Conservation (phyloP, 2,113 vertebrate species). For the Charina bottae region DNA sequence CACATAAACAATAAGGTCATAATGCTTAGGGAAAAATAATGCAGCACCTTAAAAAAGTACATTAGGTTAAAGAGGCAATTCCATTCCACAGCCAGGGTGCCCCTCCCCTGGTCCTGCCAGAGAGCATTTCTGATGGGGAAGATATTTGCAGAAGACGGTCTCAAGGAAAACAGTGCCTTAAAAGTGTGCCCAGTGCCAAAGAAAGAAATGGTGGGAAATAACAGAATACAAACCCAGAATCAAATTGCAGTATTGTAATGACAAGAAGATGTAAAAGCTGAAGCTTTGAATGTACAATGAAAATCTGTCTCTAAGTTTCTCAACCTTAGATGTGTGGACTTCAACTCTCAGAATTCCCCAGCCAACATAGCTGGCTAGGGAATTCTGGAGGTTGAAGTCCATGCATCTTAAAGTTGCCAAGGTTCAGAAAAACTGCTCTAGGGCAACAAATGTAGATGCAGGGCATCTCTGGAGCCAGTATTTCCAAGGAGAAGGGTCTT, state of each 20-base stretch:
- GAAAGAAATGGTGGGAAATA: background rate
- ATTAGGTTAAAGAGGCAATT: background rate
- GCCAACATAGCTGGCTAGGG: background rate
- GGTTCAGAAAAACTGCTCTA: background rate
- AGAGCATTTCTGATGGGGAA: too few species aligned
- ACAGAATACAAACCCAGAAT: background rate
- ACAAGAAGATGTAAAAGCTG: background rate
- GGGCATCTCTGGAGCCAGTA: background rate
- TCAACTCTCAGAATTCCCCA: background rate
- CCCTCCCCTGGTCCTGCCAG: background rate
- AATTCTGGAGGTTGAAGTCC: rapidly evolving
- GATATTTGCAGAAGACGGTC: background rate
- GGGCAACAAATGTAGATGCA: background rate
- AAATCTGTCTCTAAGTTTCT: background rate
- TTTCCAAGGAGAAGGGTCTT: too few species aligned
- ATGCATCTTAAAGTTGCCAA: rapidly evolving
- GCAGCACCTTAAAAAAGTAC: background rate
- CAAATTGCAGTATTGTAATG: background rate
- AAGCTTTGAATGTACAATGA: background rate
- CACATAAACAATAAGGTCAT: background rate
- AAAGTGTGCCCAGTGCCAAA: too few species aligned
- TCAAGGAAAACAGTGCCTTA: background rate
- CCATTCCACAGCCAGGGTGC: background rate
- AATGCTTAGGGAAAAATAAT: background rate
- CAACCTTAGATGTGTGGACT: background rate